phyloP scores from a whole-genome alignment of 2,797 vertebrate species.

The Clarias pachynema region DNA sequence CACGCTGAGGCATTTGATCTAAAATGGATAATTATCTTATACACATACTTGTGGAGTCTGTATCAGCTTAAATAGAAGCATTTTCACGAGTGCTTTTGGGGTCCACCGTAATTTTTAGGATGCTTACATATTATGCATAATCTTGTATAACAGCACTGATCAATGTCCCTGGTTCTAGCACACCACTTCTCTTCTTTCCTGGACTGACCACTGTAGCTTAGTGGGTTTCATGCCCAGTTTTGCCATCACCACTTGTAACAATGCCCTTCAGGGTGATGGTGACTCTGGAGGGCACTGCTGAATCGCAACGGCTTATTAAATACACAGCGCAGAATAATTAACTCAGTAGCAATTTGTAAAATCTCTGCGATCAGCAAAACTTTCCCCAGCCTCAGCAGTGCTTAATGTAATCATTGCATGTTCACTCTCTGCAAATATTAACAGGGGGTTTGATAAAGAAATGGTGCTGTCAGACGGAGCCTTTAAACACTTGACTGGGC shows the following conservation, averaged over 20 bases:
- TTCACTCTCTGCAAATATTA: constrained; percentile 66
- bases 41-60: not conserved
- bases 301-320: constrained; percentile 76
- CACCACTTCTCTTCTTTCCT: not conserved
- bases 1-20: too few relatives aligned
- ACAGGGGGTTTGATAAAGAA: constrained; percentile 64
- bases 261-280: constrained; percentile 38
- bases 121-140: not conserved
- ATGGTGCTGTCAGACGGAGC: constrained; percentile 63
- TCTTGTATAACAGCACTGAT: not conserved
- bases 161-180: not conserved
- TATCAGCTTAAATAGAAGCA: not conserved
- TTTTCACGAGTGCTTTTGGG: not conserved
- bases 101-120: not conserved
- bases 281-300: constrained; percentile 69
- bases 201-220: not conserved
- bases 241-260: constrained; percentile 63
- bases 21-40: not conserved
- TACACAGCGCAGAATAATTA: constrained; percentile 78
- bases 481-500: constrained; percentile 68
- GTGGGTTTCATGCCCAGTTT: not conserved
- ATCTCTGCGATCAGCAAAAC: constrained; percentile 79
- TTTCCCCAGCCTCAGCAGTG: constrained; percentile 73
- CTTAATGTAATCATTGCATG: constrained; percentile 78
- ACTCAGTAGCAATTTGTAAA: constrained; percentile 77